A percentile compares a stretch with the other conserved stretches of the same genome.
phyloP scores from a whole-genome alignment of 2,113 vertebrate genomes.

The Nesoenas mayeri region DNA sequence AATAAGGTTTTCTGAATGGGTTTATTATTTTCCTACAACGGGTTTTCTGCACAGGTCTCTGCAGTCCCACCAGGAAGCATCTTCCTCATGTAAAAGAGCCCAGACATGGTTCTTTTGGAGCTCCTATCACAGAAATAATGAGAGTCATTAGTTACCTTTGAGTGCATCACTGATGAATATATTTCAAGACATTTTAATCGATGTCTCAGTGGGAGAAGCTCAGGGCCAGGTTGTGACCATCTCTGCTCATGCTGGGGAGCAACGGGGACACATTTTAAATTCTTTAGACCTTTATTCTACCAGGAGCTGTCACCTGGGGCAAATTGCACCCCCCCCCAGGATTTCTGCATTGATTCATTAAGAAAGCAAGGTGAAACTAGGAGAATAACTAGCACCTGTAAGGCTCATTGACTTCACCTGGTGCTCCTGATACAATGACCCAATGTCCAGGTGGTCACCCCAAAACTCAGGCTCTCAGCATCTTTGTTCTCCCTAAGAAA shows the following conservation, averaged over 20 bases:
- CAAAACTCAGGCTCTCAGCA: background rate
- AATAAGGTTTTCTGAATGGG: too few relatives aligned
- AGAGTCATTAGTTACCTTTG: background rate
- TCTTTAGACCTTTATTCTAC: background rate
- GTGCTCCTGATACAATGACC: too few relatives aligned
- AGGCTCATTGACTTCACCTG: background rate
- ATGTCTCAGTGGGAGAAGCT: background rate
- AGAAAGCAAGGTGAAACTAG: background rate
- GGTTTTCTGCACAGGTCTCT: too few relatives aligned
- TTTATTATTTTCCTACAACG: too few relatives aligned
- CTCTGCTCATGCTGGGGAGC: background rate
- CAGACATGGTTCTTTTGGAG: rapidly evolving
- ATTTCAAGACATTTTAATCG: background rate
- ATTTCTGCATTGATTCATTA: background rate
- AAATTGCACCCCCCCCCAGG: background rate
- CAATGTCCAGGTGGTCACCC: background rate
- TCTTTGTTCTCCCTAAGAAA: rapidly evolving
- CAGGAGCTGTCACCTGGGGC: too few relatives aligned
- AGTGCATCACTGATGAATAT: rapidly evolving
- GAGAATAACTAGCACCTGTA: background rate
- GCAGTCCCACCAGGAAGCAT: too few relatives aligned
- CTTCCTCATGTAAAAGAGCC: too few relatives aligned
- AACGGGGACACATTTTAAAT: rapidly evolving
- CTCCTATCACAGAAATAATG: background rate
- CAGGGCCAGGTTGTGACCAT: background rate